These are phyloP conservation scores for Carduelis carduelis DNA, from an alignment of 2,797 vertebrate genomes.

Conservation along the genomic window DNA sequence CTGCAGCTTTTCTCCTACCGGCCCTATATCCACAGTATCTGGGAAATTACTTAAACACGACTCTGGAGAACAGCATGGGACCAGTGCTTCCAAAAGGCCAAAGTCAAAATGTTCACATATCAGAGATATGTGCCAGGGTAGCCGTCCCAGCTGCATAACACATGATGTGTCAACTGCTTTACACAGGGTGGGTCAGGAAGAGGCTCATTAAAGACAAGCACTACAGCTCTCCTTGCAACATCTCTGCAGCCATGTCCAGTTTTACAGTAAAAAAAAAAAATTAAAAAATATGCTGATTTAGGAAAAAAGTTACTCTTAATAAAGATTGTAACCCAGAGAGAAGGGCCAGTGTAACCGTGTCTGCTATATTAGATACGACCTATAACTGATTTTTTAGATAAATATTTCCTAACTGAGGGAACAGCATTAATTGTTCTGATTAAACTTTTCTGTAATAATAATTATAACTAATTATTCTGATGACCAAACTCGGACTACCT, in stretches of 20 bases:
- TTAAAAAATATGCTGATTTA: background rate
- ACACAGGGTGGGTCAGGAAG: constrained; percentile 68
- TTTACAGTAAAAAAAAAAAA: background rate
- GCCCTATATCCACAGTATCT: constrained; percentile 16
- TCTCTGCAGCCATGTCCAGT: constrained; percentile 58
- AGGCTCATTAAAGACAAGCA: constrained; percentile 70
- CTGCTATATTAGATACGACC: background rate
- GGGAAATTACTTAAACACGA: constrained; percentile 23
- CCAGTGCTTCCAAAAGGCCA: constrained; percentile 46
- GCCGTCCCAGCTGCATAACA: constrained; percentile 62
- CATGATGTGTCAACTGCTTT: constrained; percentile 66
- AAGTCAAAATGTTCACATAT: constrained; percentile 53
- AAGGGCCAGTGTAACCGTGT: background rate
- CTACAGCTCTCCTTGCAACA: constrained; percentile 66
- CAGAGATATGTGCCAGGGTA: constrained; percentile 46
- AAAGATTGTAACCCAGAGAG: background rate
- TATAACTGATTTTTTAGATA: background rate
- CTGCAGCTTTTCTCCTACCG: background rate
- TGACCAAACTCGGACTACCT: background rate
- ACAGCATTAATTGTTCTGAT: background rate
- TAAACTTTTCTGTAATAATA: background rate
- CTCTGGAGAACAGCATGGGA: constrained; percentile 35
- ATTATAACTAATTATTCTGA: background rate
- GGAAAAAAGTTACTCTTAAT: constrained; percentile 36
- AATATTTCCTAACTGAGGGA: background rate